A percentile compares a stretch with the other conserved stretches of the same genome.
phyloP scores from a whole-genome alignment of 2,888 invertebrate genomes.

The Polydrusus cervinus region DNA sequence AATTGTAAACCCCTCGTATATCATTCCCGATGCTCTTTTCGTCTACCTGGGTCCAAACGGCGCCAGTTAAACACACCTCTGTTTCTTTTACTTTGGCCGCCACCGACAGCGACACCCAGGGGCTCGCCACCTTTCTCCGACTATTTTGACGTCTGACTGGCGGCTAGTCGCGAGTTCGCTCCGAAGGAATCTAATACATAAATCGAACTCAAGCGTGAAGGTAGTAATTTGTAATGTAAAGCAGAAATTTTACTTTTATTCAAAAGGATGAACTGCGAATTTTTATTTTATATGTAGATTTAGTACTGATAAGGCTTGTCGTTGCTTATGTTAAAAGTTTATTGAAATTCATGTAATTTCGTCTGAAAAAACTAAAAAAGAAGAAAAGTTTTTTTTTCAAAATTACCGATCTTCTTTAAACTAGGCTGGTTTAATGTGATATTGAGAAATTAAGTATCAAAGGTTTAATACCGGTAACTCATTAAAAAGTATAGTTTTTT shows the following conservation, averaged over 20 bases:
- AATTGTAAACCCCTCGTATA: constrained; percentile 32
- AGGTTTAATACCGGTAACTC: too few species aligned
- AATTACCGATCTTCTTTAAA: too few species aligned
- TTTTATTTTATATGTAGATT: constrained; percentile 24
- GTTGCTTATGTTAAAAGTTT: background rate
- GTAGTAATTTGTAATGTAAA: constrained; percentile 52
- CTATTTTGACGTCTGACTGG: constrained; percentile 54
- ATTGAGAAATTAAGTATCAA: too few species aligned
- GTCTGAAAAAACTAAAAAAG: too few species aligned
- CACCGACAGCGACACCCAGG: constrained; percentile 58
- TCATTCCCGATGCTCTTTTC: constrained; percentile 27
- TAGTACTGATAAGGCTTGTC: constrained; percentile 7
- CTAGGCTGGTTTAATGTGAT: too few species aligned
- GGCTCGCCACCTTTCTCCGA: constrained; percentile 54
- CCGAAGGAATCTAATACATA: constrained; percentile 50
- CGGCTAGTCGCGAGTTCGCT: constrained; percentile 46
- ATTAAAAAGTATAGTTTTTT: too few species aligned
- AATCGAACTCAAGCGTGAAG: constrained; percentile 49
- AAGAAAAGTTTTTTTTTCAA: too few species aligned
- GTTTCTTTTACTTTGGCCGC: constrained; percentile 65
- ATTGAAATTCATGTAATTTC: background rate
- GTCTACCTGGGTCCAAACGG: constrained; percentile 65
- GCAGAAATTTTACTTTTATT: constrained; percentile 32
- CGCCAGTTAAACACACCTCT: constrained; percentile 71
- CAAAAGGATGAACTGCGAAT: constrained; percentile 29